A percentile compares a stretch with the other conserved stretches of the same genome.
phyloP scores from a whole-genome alignment of 2,888 invertebrate species.

The Noctua pronuba region DNA sequence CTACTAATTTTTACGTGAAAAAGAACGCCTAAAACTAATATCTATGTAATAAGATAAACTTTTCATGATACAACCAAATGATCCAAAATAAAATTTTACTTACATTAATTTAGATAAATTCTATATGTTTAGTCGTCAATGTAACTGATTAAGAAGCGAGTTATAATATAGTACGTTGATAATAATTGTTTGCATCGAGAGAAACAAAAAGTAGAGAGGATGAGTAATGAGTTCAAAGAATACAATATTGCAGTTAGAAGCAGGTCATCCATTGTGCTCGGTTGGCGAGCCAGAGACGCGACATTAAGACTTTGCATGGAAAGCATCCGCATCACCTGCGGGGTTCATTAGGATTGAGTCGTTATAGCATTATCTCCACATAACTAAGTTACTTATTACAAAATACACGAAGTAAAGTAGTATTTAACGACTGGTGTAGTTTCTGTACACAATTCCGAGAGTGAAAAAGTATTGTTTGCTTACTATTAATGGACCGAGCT shows the following conservation, averaged over 20 bases:
- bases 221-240: conserved; percentile 7
- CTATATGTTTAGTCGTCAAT: not conserved
- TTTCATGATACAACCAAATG: not conserved
- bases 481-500: not conserved
- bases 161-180: not conserved
- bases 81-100: not conserved
- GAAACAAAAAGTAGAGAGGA: not conserved
- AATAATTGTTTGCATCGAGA: not conserved
- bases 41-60: not conserved
- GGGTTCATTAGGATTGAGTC: not conserved
- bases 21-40: not conserved
- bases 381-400: not conserved
- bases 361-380: not conserved
- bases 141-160: not conserved
- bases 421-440: too few relatives aligned
- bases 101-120: not conserved
- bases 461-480: not conserved
- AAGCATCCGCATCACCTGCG: not conserved
- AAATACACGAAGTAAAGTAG: not conserved
- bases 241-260: not conserved
- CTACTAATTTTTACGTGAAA: not conserved
- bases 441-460: too few relatives aligned
- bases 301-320: not conserved
- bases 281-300: not conserved
- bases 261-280: conserved; percentile 4